Evolutionary conservation across 2,888 invertebrate species (phyloP), one percentile per base, ranked within the genome.

Genomic region (Silvanus unidentatus): DNA sequence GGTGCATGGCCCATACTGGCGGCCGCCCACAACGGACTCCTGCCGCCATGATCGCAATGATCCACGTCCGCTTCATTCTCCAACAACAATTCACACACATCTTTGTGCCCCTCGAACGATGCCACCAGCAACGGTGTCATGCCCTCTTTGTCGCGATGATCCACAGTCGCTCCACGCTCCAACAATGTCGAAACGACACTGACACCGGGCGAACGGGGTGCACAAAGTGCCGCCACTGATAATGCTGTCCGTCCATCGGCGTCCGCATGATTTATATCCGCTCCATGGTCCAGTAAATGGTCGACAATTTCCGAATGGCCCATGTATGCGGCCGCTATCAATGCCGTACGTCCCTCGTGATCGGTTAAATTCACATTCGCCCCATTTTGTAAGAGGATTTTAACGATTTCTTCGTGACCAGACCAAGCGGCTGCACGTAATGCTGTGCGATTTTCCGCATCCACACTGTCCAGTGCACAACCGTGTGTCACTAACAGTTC

Each of bases 281-380:
- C 93, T 1, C 88, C 88, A 47, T 82, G 84, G 57, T 88, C 86
- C 8, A 94, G 72, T 34, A 94, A 73, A 52, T 86, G 85, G 49
- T 87, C 82, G 16, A 93, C 92, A 49, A 93, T 92, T 62, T 90
- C 66, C 9, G 86, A 84, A 71, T 94, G 93, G 0, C 93, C 92
- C 95, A 95, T 96, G 72, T 95, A 96, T 0, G 95, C 93, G 12
- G 95, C 94, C 0, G 96, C 96, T 52, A 96, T 88, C 35, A 96
- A 76, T 0, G 96, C 92, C 0, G 96, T 96, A 53, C 96, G 80
- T 45, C 70, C 91, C 66, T 93, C 92, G 22, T 88, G 85, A 71
- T 96, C 96, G 2, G 90, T 86, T 14, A 83, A 78, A 69, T 90
- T 90, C 0, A 88, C 84, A 57, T 79, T 80, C 0, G 90, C 89